Evolutionary conservation across 1,140 invertebrate species (phyloP), one percentile per base, ranked within the genome.

Genomic region (Apis dorsata): DNA sequence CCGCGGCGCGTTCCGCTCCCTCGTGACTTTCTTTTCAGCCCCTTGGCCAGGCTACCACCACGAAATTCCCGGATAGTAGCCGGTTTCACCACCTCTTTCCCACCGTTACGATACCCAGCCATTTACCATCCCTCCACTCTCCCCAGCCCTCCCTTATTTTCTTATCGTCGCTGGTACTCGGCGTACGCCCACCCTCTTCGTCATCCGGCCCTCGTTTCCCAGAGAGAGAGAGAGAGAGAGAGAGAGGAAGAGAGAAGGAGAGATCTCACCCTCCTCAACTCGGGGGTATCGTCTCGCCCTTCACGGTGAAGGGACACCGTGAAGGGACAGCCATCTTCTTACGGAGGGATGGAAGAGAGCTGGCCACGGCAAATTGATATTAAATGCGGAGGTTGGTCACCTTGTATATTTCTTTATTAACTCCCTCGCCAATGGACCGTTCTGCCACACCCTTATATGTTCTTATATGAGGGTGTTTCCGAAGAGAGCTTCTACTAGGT

Each of bases 361-460:
- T 53, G 82, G 80, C 81, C 85, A 74, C 34, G 86, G 90, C 91
- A 93, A 93, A 93, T 93, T 93, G 92, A 92, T 92, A 92, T 92
- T 92, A 91, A 93, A 92, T 92, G 91, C 90, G 88, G 86, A 89
- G 91, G 91, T 89, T 90, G 92, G 91, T 91, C 92, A 91, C 91
- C 90, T 91, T 91, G 90, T 92, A 90, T 91, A 90, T 91, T 92
- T 92, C 91, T 92, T 92, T 92, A 92, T 92, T 92, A 92, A 92
- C 90, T 91, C 76, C 81, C 83, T 68, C 69, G 59, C 82, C 83
- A 91, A 87, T 86, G 86, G 85, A 81, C 83, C 81, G 66, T 81
- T 71, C 24, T n/a, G 65, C 57, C 17, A 65, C 70, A 79, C 60
- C 75, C 84, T 60, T 76, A 81, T 72, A 66, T 51, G 85, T 85